Evolutionary conservation across 2,888 invertebrate species (phyloP).

Genomic region (Ectemnius continuus): DNA sequence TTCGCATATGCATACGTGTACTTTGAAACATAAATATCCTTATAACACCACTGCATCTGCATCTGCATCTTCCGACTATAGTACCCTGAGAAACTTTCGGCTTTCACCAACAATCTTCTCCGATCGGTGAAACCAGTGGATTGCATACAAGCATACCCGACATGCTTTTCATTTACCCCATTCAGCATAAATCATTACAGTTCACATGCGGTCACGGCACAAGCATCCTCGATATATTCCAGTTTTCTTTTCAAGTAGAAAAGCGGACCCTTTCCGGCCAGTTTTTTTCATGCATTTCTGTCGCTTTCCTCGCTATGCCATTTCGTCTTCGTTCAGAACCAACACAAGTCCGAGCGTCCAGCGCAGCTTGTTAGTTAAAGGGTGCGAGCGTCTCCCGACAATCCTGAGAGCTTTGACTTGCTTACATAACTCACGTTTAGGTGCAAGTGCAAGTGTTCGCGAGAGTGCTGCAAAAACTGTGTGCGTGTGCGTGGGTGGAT

Average conservation of each 20-base stretch:
- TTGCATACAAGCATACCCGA: slow-evolving; percentile 47
- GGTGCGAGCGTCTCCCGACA: slow-evolving; percentile 36
- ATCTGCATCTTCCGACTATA: too few relatives aligned
- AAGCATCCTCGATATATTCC: slow-evolving; percentile 33
- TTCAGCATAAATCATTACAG: slow-evolving; percentile 9
- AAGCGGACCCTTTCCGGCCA: slow-evolving; percentile 25
- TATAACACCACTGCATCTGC: too few relatives aligned
- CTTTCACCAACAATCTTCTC: too few relatives aligned
- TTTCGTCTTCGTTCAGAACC: slow-evolving; percentile 28
- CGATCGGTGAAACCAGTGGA: slow-evolving; percentile 40
- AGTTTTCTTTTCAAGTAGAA: slow-evolving; percentile 14
- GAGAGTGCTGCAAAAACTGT: slow-evolving; percentile 45
- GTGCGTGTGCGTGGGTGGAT: slow-evolving; percentile 51
- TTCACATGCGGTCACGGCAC: slow-evolving; percentile 11
- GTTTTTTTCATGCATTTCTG: slow-evolving; percentile 43
- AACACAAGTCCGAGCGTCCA: slow-evolving; percentile 34
- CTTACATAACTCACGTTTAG: slow-evolving; percentile 34
- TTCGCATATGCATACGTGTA: slow-evolving; percentile 1
- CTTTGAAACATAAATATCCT: too few relatives aligned
- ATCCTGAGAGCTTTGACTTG: slow-evolving; percentile 26
- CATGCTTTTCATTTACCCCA: slow-evolving; percentile 41
- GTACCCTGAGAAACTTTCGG: too few relatives aligned
- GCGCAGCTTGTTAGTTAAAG: slow-evolving; percentile 45
- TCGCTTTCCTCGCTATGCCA: slow-evolving; percentile 50
- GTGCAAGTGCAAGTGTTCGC: slow-evolving; percentile 54